Percentiles rank a stretch among this genome's conserved stretches.
Evolutionary conservation across 2,888 invertebrate species (phyloP).

Genomic region (Mystacides longicornis): DNA sequence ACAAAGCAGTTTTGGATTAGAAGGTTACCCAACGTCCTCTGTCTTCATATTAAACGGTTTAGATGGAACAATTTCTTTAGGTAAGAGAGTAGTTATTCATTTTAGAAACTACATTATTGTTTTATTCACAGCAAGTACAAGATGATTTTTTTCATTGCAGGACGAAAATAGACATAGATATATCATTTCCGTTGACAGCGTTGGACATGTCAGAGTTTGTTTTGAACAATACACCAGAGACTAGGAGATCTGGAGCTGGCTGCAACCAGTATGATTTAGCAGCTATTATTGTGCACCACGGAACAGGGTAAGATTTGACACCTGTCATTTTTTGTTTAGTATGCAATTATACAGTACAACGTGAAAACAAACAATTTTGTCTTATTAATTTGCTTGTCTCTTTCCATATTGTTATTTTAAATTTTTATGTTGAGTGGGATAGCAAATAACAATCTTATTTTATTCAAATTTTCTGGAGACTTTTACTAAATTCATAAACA

Average conservation of each 20-base stretch:
- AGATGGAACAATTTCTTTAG: slow-evolving; percentile 75
- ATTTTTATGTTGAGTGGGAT: no score
- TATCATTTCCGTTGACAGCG: slow-evolving; percentile 67
- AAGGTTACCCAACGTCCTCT: slow-evolving; percentile 72
- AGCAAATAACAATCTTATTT: no score
- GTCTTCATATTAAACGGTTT: slow-evolving; percentile 77
- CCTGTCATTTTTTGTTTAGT: background rate
- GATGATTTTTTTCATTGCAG: slow-evolving; percentile 32
- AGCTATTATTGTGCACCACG: slow-evolving; percentile 76
- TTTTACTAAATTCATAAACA: no score
- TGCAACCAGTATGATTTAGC: slow-evolving; percentile 69
- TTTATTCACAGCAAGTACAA: background rate
- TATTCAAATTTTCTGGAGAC: no score
- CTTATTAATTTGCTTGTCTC: no score
- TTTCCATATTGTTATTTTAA: background rate
- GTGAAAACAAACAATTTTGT: no score
- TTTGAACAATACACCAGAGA: slow-evolving; percentile 57
- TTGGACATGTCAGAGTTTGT: slow-evolving; percentile 75
- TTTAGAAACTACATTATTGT: background rate
- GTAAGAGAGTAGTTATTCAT: slow-evolving; percentile 30
- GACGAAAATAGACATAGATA: slow-evolving; percentile 70
- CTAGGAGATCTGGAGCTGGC: slow-evolving; percentile 54
- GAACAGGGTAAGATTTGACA: slow-evolving; percentile 54
- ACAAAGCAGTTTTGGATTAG: slow-evolving; percentile 83
- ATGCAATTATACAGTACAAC: no score